Evolutionary conservation across 2,888 invertebrate species (phyloP), one percentile per base, ranked within the genome.

Genomic region (Physocephala rufipes): DNA sequence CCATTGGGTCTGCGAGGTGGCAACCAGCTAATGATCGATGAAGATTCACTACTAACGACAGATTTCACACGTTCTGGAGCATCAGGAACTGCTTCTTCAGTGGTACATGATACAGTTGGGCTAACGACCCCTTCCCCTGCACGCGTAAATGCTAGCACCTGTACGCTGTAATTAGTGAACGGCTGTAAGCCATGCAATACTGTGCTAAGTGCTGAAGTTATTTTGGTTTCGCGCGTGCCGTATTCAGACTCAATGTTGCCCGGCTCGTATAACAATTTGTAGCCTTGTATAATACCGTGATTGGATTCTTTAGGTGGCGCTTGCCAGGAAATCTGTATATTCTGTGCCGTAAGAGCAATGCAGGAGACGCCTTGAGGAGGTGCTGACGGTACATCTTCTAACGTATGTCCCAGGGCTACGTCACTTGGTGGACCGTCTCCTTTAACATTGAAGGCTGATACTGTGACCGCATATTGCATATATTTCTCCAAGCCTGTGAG

Each of bases 381-480:
- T 0, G 91, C 89, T 76, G 91, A 91, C 0, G 93, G 93, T 65
- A 91, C 92, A 77, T 85, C 81, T 79, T 88, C 82, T 24, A 86
- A 72, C 1, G 86, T 86, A 51, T 84, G 84, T 2, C 82, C 82
- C 28, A 83, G 72, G 2, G 91, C 89, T 1, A 92, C 90, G 7
- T 90, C 88, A 3, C 93, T 92, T 0, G 90, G 88, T 0, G 95
- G 93, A 0, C 95, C 94, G 59, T 92, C 90, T 0, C 94, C 95
- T 47, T 93, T 91, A 1, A 90, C 90, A 84, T 95, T 95, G 84
- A 93, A 94, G 0, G 94, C 94, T 73, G 92, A 89, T 26, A 95
- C 92, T 1, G 92, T 90, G 12, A 95, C 90, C 70, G 91, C 91
- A 84, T 95, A 95, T 66, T 92, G 90, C 0, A 94, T 93, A 82